Conservation (phyloP, 2,113 vertebrate species). For the Dolichotis patagonum region DNA sequence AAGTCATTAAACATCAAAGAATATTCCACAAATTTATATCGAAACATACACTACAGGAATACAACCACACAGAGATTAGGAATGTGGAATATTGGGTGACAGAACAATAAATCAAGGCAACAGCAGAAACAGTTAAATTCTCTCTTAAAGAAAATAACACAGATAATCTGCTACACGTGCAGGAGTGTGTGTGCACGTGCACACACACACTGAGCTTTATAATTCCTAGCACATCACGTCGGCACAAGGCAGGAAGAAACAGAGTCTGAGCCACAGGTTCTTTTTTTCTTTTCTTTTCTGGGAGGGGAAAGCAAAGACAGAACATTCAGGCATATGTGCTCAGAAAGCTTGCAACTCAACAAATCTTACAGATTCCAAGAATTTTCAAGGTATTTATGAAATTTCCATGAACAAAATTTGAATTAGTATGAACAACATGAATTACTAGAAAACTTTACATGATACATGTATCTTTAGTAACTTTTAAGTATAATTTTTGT, state of each 20-base stretch:
- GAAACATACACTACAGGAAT: background rate
- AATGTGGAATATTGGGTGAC: background rate
- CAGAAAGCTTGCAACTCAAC: background rate
- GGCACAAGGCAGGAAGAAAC: background rate
- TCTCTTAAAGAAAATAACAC: background rate
- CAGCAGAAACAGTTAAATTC: background rate
- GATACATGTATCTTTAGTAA: background rate
- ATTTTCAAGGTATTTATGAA: slow-evolving; percentile 22
- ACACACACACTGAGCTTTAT: background rate
- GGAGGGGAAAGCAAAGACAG: background rate
- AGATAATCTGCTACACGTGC: background rate
- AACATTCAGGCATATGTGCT: background rate
- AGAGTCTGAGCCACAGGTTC: background rate
- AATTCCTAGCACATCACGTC: background rate
- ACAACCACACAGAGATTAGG: background rate
- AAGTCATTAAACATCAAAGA: slow-evolving; percentile 62
- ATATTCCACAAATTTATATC: background rate
- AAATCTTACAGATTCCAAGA: background rate
- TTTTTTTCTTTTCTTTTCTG: background rate
- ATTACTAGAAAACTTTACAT: slow-evolving; percentile 34
- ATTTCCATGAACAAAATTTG: background rate
- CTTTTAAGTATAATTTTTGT: slow-evolving; percentile 21
- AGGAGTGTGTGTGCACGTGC: too few relatives aligned
- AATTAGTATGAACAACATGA: background rate
- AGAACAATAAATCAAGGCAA: background rate